These are phyloP conservation scores for Stichodactyla helianthus DNA, from an alignment of 64 coral and sea anemone genomes.

Conservation along the genomic window DNA sequence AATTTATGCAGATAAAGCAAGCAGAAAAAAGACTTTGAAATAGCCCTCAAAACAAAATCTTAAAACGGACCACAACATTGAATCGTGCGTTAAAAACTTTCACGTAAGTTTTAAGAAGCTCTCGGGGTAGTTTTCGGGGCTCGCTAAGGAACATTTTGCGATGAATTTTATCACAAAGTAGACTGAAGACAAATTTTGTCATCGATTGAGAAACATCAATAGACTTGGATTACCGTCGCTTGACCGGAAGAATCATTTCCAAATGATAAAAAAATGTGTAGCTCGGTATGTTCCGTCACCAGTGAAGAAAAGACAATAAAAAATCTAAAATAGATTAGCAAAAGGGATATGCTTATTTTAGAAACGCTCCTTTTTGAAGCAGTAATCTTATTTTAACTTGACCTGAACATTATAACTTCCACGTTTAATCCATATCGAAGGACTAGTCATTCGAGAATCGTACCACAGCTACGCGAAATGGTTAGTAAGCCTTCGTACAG, in stretches of 20 bases:
- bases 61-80: not conserved
- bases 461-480: no score
- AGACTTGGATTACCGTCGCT: slow-evolving; percentile 7
- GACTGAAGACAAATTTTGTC: not conserved
- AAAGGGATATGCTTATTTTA: not conserved
- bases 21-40: not conserved
- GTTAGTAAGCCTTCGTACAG: no score
- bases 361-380: not conserved
- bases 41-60: not conserved
- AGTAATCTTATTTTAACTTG: no score
- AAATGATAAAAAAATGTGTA: not conserved
- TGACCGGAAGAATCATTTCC: slow-evolving; percentile 3
- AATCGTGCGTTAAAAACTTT: not conserved
- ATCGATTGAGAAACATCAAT: not conserved
- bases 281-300: not conserved
- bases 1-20: not conserved
- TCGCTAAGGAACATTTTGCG: not conserved
- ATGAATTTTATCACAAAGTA: not conserved
- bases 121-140: not conserved
- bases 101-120: not conserved
- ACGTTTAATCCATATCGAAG: no score
- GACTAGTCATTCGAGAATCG: no score
- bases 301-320: not conserved
- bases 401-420: no score
- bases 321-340: not conserved